Evolutionary conservation across 2,113 vertebrate genomes (phyloP), one percentile per base, ranked within the genome.

Genomic region (Pogona vitticeps): DNA sequence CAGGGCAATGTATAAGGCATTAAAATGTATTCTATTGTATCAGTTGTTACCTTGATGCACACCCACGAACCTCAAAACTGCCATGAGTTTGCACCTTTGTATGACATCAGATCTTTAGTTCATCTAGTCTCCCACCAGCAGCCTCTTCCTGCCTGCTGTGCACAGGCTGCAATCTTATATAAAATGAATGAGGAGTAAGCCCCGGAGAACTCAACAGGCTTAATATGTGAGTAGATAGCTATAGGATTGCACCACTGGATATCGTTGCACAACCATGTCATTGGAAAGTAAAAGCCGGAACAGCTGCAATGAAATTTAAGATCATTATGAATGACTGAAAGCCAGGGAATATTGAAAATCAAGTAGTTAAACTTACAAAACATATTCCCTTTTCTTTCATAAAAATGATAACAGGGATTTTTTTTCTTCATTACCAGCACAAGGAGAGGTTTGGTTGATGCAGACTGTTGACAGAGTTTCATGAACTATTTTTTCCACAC

Each of bases 391-490:
- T 82, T 67, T 26, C 36, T 10, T 76, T 58, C 59, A 33, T 38
- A 38, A 70, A 79, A 40, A 63, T 76, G 40, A 33, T 42, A 14
- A 8, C 8, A 26, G 61, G 18, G 33, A 40, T 20, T 31, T 10
- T 4, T 71, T 26, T 73, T 15, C 23, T 67, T 73, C 73, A 73
- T 73, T 80, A 61, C 68, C 3, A 72, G 59, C 6, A 20, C 68
- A 72, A 56, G 20, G 68, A 80, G 70, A 80, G 6, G n/a, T 52
- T 56, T 79, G 21, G 12, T 67, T 38, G 59, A 81, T 42, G 71
- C 46, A 14, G 23, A 72, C 36, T 56, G 68, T 67, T 84, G 56
- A 73, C 76, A 80, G 28, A 78, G 70, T 88, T 80, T 75, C 76
- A 81, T 67, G 26, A 40, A 76, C 70, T 23, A 67, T 75, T 84